Conservation (phyloP, 2,797 vertebrate genomes). For the Oophaga sylvatica region DNA sequence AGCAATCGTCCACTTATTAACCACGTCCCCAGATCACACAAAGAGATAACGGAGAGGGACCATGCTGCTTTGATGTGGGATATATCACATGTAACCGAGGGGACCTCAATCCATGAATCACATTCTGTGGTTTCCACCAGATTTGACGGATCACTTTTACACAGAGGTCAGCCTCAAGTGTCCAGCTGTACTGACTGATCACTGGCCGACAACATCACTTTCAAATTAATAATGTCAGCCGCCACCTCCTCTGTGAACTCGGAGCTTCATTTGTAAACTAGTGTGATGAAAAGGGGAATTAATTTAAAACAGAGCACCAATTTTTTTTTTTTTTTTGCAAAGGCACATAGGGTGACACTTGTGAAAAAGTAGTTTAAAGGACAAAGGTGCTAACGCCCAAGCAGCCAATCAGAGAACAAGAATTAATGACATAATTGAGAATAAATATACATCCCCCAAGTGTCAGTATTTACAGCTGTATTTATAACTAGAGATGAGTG, state of each 20-base stretch:
- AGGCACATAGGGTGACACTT: background rate
- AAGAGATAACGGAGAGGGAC: conserved; percentile 11
- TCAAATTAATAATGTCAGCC: conserved; percentile 54
- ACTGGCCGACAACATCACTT: conserved; percentile 40
- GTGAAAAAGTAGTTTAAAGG: conserved; percentile 1
- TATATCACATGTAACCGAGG: conserved; percentile 34
- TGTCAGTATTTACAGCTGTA: too few species aligned
- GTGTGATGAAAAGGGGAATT: conserved; percentile 41
- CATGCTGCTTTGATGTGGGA: conserved; percentile 39
- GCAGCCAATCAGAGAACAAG: background rate
- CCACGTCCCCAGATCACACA: conserved; percentile 29
- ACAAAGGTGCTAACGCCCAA: background rate
- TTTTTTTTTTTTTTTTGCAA: too few species aligned
- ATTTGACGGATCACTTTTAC: conserved; percentile 44
- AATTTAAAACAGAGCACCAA: conserved; percentile 21
- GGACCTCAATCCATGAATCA: conserved; percentile 46
- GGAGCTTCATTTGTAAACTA: conserved; percentile 41
- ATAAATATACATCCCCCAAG: background rate
- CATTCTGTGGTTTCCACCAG: conserved; percentile 32
- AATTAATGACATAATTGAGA: background rate
- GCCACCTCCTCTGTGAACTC: conserved; percentile 43
- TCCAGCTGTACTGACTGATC: conserved; percentile 51
- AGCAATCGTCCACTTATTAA: conserved; percentile 51
- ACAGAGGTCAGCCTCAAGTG: conserved; percentile 42
- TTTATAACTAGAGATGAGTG: too few species aligned